Conservation (phyloP, 1,140 invertebrate genomes). For the Calephelis nemesis region DNA sequence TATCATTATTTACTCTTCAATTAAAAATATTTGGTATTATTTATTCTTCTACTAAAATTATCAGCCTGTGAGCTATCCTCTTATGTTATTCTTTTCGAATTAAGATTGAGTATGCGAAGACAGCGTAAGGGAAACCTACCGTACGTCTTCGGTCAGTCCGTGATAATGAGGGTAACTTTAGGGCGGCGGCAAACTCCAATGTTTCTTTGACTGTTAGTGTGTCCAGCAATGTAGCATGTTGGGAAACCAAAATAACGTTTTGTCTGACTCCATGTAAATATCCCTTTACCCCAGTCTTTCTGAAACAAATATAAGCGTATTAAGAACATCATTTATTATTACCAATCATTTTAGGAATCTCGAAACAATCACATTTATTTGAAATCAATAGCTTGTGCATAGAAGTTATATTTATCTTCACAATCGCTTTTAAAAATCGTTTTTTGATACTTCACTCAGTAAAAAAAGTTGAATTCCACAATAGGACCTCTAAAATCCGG, state of each 20-base stretch:
- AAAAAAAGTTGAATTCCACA: no score
- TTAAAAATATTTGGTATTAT: no score
- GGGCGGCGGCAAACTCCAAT: constrained; percentile 82
- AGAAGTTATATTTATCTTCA: no score
- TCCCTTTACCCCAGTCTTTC: constrained; percentile 58
- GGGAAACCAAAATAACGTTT: constrained; percentile 81
- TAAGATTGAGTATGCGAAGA: background rate
- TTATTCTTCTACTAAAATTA: no score
- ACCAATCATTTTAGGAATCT: background rate
- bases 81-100: no score
- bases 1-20: no score
- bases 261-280: constrained; percentile 46
- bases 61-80: no score
- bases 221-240: constrained; percentile 84
- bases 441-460: no score
- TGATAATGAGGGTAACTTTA: constrained; percentile 78
- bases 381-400: no score
- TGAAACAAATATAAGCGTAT: constrained; percentile 28
- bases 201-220: constrained; percentile 84
- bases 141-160: constrained; percentile 40
- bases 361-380: background rate
- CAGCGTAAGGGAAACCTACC: constrained; percentile 34
- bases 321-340: no score
- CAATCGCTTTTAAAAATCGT: no score
- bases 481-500: no score